Conservation (phyloP, 2,888 invertebrate species). For the Drosophila infuscata region DNA sequence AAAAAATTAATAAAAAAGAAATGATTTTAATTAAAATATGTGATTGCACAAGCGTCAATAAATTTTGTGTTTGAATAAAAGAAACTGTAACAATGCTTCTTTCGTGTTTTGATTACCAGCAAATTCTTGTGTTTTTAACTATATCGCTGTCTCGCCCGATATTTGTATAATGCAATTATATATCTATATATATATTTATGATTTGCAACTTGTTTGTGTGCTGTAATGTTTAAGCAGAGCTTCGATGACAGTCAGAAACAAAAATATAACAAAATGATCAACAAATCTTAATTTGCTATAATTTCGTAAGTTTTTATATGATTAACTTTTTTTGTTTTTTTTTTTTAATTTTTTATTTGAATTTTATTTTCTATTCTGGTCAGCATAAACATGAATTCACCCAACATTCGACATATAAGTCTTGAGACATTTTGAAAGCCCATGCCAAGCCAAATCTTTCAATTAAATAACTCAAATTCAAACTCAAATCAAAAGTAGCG, state of each 20-base stretch:
- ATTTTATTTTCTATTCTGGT: constrained; percentile 40
- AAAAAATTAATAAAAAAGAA: constrained; percentile 15
- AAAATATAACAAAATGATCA: constrained; percentile 60
- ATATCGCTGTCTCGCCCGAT: constrained; percentile 64
- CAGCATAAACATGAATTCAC: constrained; percentile 68
- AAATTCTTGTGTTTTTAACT: constrained; percentile 37
- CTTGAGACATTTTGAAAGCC: constrained; percentile 59
- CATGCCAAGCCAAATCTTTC: constrained; percentile 47
- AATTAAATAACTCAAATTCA: constrained; percentile 52
- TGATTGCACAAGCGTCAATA: constrained; percentile 23
- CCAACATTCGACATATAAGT: constrained; percentile 66
- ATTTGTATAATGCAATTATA: constrained; percentile 48
- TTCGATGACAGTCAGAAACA: constrained; percentile 79
- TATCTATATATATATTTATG: constrained; percentile 47
- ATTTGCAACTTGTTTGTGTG: constrained; percentile 72
- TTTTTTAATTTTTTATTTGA: constrained; percentile 17
- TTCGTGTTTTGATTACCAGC: constrained; percentile 29
- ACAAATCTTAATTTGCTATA: constrained; percentile 40
- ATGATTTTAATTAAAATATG: constrained; percentile 15
- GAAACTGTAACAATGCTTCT: constrained; percentile 51
- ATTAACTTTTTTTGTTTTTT: constrained; percentile 9
- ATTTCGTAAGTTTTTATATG: constrained; percentile 19
- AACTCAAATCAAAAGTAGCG: constrained; percentile 63
- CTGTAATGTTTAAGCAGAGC: constrained; percentile 83
- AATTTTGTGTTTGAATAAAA: constrained; percentile 38